Evolutionary conservation across 1,140 invertebrate genomes (phyloP).

Genomic region (Solen grandis): DNA sequence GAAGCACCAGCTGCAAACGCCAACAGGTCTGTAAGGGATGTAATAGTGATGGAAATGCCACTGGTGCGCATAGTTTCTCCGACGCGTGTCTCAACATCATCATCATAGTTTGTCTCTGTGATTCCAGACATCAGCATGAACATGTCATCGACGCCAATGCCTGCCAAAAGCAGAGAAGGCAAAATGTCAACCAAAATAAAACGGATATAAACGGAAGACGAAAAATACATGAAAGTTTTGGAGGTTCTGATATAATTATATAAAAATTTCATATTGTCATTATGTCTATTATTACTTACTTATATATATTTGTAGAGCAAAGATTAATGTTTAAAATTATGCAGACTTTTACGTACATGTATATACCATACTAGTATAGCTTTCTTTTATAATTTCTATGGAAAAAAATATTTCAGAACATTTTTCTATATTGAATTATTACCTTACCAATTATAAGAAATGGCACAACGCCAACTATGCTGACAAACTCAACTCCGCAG

Average conservation of each 20-base stretch:
- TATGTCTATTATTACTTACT: too few species aligned
- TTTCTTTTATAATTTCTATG: too few species aligned
- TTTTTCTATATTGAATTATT: too few species aligned
- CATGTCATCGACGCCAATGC: constrained; percentile 97
- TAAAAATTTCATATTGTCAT: too few species aligned
- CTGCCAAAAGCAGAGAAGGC: constrained; percentile 82
- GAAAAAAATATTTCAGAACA: too few species aligned
- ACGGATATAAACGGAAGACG: too few species aligned
- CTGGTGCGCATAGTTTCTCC: constrained; percentile 93
- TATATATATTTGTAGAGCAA: not conserved
- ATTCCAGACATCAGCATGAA: constrained; percentile 97
- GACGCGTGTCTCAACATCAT: constrained; percentile 91
- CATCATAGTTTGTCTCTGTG: constrained; percentile 85
- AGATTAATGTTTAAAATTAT: not conserved
- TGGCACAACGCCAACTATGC: constrained; percentile 96
- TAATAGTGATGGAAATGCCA: constrained; percentile 97
- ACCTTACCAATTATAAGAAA: constrained; percentile 97
- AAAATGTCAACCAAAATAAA: too few species aligned
- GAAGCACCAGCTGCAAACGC: constrained; percentile 97
- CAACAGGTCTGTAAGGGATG: constrained; percentile 96
- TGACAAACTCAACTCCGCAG: constrained; percentile 95
- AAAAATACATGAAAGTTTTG: too few species aligned
- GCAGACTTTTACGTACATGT: not conserved
- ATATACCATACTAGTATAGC: too few species aligned
- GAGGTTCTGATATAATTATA: too few species aligned